Evolutionary conservation across 2,797 vertebrate species (phyloP).

Genomic region (Sandelia bainsii): DNA sequence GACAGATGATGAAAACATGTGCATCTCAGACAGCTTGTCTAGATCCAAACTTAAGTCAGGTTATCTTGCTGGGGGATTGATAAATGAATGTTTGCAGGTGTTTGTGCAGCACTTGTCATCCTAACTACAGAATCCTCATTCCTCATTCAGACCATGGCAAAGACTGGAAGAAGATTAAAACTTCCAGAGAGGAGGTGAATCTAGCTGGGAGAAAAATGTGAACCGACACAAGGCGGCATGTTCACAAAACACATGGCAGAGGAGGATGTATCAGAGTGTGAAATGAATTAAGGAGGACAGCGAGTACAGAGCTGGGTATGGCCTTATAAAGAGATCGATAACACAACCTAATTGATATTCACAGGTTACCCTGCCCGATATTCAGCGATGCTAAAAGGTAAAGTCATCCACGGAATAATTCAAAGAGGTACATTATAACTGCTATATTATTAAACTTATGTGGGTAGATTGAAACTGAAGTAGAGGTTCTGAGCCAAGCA

Average conservation of each 20-base stretch:
- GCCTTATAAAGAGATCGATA: conserved; percentile 39
- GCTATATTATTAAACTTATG: conserved; percentile 61
- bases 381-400: conserved; percentile 51
- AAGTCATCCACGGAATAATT: conserved; percentile 31
- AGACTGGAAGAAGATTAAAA: conserved; percentile 27
- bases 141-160: neutral
- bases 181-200: conserved; percentile 17
- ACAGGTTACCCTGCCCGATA: conserved; percentile 36
- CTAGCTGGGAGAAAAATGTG: conserved; percentile 2
- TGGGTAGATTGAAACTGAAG: conserved; percentile 22
- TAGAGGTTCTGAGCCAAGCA: conserved; percentile 22
- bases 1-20: conserved; percentile 31
- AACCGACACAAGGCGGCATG: conserved; percentile 18
- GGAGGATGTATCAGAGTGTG: conserved; percentile 21
- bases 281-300: conserved; percentile 39
- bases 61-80: neutral
- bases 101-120: conserved; percentile 14
- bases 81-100: conserved; percentile 21
- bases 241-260: conserved; percentile 18
- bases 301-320: neutral
- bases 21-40: conserved; percentile 17
- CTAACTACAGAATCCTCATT: neutral
- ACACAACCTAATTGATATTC: conserved; percentile 62
- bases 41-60: conserved; percentile 6
- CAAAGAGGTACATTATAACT: conserved; percentile 51